phyloP scores from a whole-genome alignment of 2,888 invertebrate species.

The Cyrtodaria siliqua region DNA sequence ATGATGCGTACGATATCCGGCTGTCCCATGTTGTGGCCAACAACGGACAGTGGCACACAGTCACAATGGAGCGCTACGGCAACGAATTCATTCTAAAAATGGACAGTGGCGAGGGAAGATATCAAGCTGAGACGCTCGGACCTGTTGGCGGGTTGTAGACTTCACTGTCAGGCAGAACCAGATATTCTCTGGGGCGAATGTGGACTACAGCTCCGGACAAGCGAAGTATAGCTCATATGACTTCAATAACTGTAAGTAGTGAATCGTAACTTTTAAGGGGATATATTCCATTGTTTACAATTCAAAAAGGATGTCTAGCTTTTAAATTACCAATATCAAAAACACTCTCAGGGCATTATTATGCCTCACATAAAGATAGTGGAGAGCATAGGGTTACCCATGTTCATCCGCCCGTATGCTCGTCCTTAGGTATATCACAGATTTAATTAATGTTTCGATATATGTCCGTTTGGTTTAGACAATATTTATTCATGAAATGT shows the following conservation, averaged over 20 bases:
- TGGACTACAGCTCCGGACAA: slow-evolving; percentile 32
- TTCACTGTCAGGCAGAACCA: slow-evolving; percentile 48
- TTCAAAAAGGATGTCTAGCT: no score
- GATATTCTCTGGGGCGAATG: slow-evolving; percentile 62
- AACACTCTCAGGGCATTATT: no score
- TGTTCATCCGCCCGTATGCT: no score
- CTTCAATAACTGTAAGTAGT: slow-evolving; percentile 34
- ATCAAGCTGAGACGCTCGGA: slow-evolving; percentile 87
- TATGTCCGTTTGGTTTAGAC: no score
- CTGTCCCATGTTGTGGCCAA: slow-evolving; percentile 95
- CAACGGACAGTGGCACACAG: slow-evolving; percentile 97
- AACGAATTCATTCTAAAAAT: slow-evolving; percentile 96
- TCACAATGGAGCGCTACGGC: slow-evolving; percentile 90
- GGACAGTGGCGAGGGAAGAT: slow-evolving; percentile 95
- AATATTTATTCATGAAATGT: no score
- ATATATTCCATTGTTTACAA: no score
- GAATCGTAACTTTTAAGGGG: no score
- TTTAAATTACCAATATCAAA: no score
- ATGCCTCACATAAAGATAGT: no score
- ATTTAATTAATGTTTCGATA: no score
- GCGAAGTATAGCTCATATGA: slow-evolving; percentile 28
- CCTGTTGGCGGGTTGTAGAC: slow-evolving; percentile 42
- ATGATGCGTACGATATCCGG: slow-evolving; percentile 90
- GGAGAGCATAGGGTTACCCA: no score
- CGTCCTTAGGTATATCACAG: no score